Evolutionary conservation across 2,113 vertebrate genomes (phyloP), one percentile per base, ranked within the genome.

Genomic region (Lepus timidus): DNA sequence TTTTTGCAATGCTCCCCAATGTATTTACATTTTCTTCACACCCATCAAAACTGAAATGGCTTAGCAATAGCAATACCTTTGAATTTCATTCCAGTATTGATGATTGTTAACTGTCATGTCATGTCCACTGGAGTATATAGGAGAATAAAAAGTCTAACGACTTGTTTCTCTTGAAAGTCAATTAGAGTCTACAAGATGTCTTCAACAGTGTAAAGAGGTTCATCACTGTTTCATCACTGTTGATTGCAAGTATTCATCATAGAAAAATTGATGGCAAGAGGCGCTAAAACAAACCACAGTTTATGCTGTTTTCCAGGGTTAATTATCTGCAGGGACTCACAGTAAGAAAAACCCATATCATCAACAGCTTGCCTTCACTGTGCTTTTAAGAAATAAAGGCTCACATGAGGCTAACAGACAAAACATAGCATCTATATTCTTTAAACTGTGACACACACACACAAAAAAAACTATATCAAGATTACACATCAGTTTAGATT

Each of bases 161-260:
- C 73, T 93, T 71, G 9, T 80, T 96, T 92, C 39, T 67, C 88
- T 91, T 88, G 75, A 93, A 90, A 95, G 80, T 90, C 92, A 94
- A 49, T 84, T 80, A 95, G 25, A 88, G 58, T 64, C 64, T 71
- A 9, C 17, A 93, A 89, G 78, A 85, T 39, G 85, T 94, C 17
- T 90, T 90, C 86, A 90, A 2, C 13, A 49, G 33, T 74, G 12
- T 92, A 85, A 96, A 94, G 64, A 87, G 52, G 49, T 44, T 44
- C 44, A 44, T 44, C 44, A 44, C 44, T 44, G 44, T 44, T 83
- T 90, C 16, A 39, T 81, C 55, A 44, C 67, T 80, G 44, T 83
- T 88, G 88, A 71, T 33, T 92, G 27, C 49, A 89, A 74, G 36
- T 87, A 70, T 79, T 92, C 61, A 78, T 94, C 64, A 79, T 29